Evolutionary conservation across 2,888 invertebrate genomes (phyloP).

Genomic region (Metellina segmentata): DNA sequence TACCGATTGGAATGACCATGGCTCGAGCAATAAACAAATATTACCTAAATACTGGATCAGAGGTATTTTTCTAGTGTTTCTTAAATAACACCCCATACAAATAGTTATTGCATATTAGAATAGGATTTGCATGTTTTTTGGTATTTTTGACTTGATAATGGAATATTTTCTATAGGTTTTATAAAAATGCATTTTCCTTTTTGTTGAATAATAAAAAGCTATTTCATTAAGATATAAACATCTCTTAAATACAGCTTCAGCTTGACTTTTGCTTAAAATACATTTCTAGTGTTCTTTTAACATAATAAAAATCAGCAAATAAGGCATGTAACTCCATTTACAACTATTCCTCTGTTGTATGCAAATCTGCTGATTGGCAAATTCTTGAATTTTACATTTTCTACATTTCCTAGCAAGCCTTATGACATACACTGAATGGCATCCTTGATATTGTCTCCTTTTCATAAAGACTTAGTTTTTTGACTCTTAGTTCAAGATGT

Average conservation of each 20-base stretch:
- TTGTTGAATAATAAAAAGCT: constrained; percentile 17
- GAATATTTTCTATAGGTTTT: neutral
- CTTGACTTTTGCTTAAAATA: neutral
- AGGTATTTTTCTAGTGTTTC: constrained; percentile 79
- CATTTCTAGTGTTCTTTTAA: neutral
- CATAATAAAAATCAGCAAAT: neutral
- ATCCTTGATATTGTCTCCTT: too few relatives aligned
- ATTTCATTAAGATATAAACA: neutral
- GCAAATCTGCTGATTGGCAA: neutral
- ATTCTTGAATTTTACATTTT: too few relatives aligned
- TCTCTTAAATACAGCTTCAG: neutral
- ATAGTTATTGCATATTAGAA: too few relatives aligned
- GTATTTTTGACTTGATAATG: too few relatives aligned
- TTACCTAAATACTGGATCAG: constrained; percentile 85
- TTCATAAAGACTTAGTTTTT: too few relatives aligned
- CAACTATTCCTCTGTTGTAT: neutral
- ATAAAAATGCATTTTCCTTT: neutral
- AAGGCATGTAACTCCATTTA: neutral
- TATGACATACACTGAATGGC: too few relatives aligned
- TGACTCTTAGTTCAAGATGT: too few relatives aligned
- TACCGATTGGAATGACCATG: constrained; percentile 96
- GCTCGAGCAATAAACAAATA: constrained; percentile 93
- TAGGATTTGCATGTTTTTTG: too few relatives aligned
- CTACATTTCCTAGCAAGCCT: too few relatives aligned
- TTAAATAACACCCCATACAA: neutral